Conservation (phyloP, 2,113 vertebrate species). For the Poeciliopsis retropinna region DNA sequence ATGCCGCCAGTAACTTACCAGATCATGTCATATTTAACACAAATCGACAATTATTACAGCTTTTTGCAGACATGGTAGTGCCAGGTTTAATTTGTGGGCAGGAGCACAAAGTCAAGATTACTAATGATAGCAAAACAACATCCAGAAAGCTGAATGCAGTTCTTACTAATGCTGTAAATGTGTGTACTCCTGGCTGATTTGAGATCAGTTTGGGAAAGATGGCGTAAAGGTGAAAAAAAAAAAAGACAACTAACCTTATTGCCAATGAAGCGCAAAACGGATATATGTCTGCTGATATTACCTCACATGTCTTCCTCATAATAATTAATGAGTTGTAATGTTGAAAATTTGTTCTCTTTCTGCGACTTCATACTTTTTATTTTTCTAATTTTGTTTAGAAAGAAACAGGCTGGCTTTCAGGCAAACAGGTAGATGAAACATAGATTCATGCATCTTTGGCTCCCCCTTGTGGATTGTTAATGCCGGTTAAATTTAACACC, state of each 20-base stretch:
- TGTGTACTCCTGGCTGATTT: background rate
- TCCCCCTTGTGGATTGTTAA: constrained; percentile 47
- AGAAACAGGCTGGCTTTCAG: too few relatives aligned
- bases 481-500: background rate
- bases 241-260: background rate
- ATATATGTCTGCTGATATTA: background rate
- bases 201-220: background rate
- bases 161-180: background rate
- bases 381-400: background rate
- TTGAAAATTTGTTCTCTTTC: background rate
- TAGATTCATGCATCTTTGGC: constrained; percentile 12
- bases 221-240: background rate
- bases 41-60: background rate
- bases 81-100: background rate
- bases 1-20: constrained; percentile 19
- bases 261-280: background rate
- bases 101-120: background rate
- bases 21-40: background rate
- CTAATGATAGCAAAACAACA: background rate
- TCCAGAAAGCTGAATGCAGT: background rate
- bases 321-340: background rate
- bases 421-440: background rate
- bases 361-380: background rate
- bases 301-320: background rate
- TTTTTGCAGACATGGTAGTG: too few relatives aligned